phyloP scores from a whole-genome alignment of 2,797 vertebrate genomes.

The Crypturellus tataupa region DNA sequence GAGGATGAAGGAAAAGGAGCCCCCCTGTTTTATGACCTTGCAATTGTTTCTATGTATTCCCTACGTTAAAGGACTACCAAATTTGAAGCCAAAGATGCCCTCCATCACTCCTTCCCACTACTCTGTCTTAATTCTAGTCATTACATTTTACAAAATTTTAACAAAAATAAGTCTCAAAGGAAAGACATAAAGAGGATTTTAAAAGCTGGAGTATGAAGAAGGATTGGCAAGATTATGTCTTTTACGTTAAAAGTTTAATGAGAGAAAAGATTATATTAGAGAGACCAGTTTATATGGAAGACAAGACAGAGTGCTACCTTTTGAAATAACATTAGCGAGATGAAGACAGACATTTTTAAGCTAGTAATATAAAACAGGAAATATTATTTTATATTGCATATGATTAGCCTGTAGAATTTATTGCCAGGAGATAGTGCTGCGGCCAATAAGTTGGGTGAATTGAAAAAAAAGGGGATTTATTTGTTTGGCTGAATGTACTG shows the following conservation, averaged over 20 bases:
- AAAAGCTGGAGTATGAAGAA: not conserved
- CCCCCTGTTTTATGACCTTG: too few relatives aligned
- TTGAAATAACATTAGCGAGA: not conserved
- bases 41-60: not conserved
- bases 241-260: not conserved
- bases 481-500: not conserved
- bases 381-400: not conserved
- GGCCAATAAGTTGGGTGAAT: not conserved
- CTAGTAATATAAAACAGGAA: constrained; percentile 1
- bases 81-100: not conserved
- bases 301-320: not conserved
- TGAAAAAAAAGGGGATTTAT: not conserved
- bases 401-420: constrained; percentile 16
- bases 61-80: not conserved
- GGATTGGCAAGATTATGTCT: not conserved
- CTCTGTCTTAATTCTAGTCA: not conserved
- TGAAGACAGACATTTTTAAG: constrained; percentile 19
- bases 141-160: not conserved
- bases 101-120: not conserved
- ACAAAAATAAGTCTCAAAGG: not conserved
- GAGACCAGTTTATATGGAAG: not conserved
- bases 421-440: not conserved
- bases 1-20: too few relatives aligned
- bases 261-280: not conserved
- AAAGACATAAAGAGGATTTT: not conserved